Conservation (phyloP, 2,888 invertebrate species). For the Macrophya alboannulata region DNA sequence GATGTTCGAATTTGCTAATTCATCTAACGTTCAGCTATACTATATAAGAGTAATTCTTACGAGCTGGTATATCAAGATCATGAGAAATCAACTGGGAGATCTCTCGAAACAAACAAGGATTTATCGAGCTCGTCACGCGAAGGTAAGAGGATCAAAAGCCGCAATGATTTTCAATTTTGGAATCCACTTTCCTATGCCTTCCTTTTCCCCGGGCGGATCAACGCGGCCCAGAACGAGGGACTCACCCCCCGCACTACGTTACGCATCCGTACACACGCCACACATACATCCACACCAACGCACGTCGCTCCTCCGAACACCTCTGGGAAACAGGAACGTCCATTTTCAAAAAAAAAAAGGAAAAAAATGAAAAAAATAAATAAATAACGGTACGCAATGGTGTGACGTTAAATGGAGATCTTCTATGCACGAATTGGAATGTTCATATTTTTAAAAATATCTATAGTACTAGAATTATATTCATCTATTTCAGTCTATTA, state of each 20-base stretch:
- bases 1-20: neutral
- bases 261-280: constrained; percentile 7
- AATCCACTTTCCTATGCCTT: constrained; percentile 71
- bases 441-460: neutral
- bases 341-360: constrained; percentile 63
- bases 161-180: constrained; percentile 78
- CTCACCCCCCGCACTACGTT: neutral
- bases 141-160: constrained; percentile 75
- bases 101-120: constrained; percentile 66
- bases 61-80: constrained; percentile 41
- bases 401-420: neutral
- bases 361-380: neutral
- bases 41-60: neutral
- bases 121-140: constrained; percentile 75
- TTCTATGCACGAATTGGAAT: neutral
- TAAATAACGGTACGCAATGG: too few relatives aligned
- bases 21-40: neutral
- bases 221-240: constrained; percentile 45
- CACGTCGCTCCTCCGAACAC: constrained; percentile 55
- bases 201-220: constrained; percentile 55
- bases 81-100: constrained; percentile 35
- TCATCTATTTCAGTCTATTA: neutral
- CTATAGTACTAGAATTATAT: neutral
- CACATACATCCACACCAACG: constrained; percentile 1
- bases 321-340: constrained; percentile 45